Evolutionary conservation across 2,113 vertebrate species (phyloP).

Genomic region (Urocitellus parryii): DNA sequence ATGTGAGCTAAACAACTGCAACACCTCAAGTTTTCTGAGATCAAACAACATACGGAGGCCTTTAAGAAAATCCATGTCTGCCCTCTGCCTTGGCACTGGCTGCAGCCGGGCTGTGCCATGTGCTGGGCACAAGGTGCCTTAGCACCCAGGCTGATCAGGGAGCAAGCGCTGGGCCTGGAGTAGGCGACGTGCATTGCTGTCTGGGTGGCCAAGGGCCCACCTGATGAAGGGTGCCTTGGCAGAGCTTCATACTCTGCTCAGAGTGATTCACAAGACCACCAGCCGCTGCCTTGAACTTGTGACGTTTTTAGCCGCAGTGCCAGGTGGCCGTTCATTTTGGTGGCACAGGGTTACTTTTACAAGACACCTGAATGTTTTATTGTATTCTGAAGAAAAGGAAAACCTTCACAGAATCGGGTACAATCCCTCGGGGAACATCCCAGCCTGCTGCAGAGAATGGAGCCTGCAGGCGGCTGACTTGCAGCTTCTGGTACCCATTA

Average conservation of each 20-base stretch:
- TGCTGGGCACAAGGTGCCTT: not conserved
- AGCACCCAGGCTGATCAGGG: not conserved
- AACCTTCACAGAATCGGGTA: not conserved
- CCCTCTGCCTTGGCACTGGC: not conserved
- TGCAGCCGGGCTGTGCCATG: no score
- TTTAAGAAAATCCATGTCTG: not conserved
- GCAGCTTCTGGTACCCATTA: not conserved
- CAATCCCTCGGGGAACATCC: conserved; percentile 9
- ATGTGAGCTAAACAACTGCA: not conserved
- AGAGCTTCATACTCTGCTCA: not conserved
- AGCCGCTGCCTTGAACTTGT: not conserved
- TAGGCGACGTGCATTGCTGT: not conserved
- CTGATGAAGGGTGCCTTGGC: not conserved
- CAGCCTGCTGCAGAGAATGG: not conserved
- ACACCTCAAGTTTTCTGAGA: not conserved
- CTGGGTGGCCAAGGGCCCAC: not conserved
- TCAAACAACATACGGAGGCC: not conserved
- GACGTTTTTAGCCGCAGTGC: not conserved
- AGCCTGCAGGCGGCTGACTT: not conserved
- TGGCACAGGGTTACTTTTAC: not conserved
- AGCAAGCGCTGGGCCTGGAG: not conserved
- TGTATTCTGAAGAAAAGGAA: not conserved
- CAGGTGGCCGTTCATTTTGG: not conserved
- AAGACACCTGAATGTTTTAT: not conserved
- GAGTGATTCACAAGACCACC: not conserved